These are phyloP conservation scores for Blastobasis lacticolella DNA, from an alignment of 2,888 invertebrate species.

Conservation along the genomic window DNA sequence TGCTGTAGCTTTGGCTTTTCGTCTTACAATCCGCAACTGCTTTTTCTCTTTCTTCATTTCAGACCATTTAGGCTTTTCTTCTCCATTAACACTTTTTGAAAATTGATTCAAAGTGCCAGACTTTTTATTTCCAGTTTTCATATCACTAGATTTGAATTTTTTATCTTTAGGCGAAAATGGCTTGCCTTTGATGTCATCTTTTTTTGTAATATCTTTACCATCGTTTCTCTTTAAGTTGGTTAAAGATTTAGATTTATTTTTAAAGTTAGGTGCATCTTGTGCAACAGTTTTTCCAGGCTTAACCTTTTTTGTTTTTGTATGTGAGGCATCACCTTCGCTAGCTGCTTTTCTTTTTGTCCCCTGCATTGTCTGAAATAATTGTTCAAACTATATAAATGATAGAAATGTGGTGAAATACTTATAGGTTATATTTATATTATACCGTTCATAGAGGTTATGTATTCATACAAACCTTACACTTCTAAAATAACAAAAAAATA, in stretches of 20 bases:
- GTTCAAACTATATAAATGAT: background rate
- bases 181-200: constrained; percentile 17
- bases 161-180: constrained; percentile 18
- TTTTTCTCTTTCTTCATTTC: constrained; percentile 85
- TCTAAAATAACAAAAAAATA: too few species aligned
- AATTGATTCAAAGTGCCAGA: constrained; percentile 17
- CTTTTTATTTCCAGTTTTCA: constrained; percentile 24
- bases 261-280: constrained; percentile 10
- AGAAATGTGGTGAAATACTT: too few species aligned
- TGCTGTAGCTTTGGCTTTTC: constrained; percentile 72
- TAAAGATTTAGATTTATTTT: background rate
- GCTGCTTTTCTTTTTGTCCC: constrained; percentile 52
- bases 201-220: constrained; percentile 18
- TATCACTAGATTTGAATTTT: constrained; percentile 21
- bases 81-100: constrained; percentile 31
- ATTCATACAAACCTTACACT: too few species aligned
- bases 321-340: constrained; percentile 22
- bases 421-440: background rate
- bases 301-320: constrained; percentile 48
- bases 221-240: constrained; percentile 15
- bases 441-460: too few species aligned
- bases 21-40: constrained; percentile 76
- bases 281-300: constrained; percentile 15
- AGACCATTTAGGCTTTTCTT: constrained; percentile 78
- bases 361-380: constrained; percentile 31